Evolutionary conservation across 1,140 invertebrate species (phyloP), one percentile per base, ranked within the genome.

Genomic region (Helicoverpa zea): DNA sequence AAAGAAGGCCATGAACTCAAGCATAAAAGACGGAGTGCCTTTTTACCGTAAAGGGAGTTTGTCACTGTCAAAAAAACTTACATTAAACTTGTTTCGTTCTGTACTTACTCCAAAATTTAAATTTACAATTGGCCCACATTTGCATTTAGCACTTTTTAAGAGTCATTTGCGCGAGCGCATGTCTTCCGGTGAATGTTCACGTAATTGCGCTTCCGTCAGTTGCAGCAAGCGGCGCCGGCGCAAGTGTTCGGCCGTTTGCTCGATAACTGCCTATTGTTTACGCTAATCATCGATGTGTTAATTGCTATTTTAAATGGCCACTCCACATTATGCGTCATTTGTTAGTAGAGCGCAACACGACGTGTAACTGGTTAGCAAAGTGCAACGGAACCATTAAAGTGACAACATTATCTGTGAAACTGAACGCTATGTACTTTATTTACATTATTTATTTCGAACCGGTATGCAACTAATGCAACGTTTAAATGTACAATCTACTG

Each of bases 121-220:
- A 81, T 81, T 54, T 77, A 51, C 47, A 80, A 75, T 77, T 47
- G 66, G 29, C 18, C 64, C 16, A 23, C 77, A 84, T 84, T 81
- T 81, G 63, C 79, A 81, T 84, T 84, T 80, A 77, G 61, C 64
- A 74, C 56, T 73, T 75, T 68, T 79, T 79, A 79, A 47, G 5
- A 72, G 64, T 58, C 74, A 77, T 79, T 78, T 70, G 16, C 30
- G 78, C 30, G 78, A 43, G 59, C 49, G 49, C 59, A 68, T 18
- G 61, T 54, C 79, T 86, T 86, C 82, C 84, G 82, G 84, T 86
- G 80, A 86, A 85, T 70, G 82, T 75, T 68, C 63, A 56, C 64
- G 79, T 83, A 80, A 83, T 83, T 81, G 79, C 78, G 78, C 76
- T 83, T 81, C 78, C 78, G 83, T 73, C 43, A 56, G 54, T 61